A percentile compares a stretch with the other conserved stretches of the same genome.
Conservation (phyloP, 2,888 invertebrate genomes). For the Phaonia tiefii region DNA sequence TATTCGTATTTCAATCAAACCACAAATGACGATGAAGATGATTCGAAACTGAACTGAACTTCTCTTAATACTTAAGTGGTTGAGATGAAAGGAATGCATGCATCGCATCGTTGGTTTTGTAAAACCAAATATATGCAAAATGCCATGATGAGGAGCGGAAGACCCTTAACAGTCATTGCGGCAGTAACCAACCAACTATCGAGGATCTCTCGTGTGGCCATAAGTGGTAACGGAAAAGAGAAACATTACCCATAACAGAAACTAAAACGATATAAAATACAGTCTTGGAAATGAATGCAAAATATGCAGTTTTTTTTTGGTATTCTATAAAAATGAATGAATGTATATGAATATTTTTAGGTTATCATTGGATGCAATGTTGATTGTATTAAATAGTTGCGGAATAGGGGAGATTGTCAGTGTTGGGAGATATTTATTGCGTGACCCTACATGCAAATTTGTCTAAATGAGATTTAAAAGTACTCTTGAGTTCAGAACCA, state of each 20-base stretch:
- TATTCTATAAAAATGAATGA: constrained; percentile 6
- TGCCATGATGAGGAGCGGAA: not conserved
- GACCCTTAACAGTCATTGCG: not conserved
- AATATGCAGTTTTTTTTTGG: constrained; percentile 25
- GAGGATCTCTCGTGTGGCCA: not conserved
- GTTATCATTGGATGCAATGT: too few relatives aligned
- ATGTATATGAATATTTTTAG: not conserved
- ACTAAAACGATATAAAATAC: not conserved
- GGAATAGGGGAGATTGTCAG: too few relatives aligned
- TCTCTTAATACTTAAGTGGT: constrained; percentile 10
- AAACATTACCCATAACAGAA: not conserved
- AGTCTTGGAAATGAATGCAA: constrained; percentile 11
- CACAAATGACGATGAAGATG: not conserved
- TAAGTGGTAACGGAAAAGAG: not conserved
- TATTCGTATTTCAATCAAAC: not conserved
- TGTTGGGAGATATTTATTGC: too few relatives aligned
- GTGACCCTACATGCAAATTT: too few relatives aligned
- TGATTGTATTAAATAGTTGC: too few relatives aligned
- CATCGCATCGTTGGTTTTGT: not conserved
- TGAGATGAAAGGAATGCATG: not conserved
- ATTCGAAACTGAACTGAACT: not conserved
- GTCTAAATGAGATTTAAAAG: too few relatives aligned
- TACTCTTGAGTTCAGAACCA: too few relatives aligned
- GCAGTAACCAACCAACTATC: not conserved
- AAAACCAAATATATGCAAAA: not conserved